Evolutionary conservation across 2,113 vertebrate genomes (phyloP).

Genomic region (Xiphorhynchus elegans): DNA sequence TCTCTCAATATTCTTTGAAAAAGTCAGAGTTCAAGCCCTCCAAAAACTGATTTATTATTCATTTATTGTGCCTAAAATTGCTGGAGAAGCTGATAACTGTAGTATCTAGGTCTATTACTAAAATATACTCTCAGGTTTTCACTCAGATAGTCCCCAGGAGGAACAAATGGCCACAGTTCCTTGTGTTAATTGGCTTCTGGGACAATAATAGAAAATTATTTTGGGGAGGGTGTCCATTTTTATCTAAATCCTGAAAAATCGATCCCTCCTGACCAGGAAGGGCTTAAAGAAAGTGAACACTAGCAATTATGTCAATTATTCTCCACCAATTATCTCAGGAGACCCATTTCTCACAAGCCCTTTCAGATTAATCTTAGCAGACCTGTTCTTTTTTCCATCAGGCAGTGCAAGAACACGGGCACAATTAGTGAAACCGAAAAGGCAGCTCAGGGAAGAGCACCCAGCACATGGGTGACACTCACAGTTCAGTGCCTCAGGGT

Average conservation of each 20-base stretch:
- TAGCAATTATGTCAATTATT: conserved; percentile 54
- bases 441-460: background rate
- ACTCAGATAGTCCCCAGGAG: background rate
- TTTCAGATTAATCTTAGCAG: conserved; percentile 6
- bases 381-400: conserved; percentile 18
- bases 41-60: background rate
- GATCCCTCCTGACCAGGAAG: conserved; percentile 38
- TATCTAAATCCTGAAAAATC: conserved; percentile 37
- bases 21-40: background rate
- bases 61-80: background rate
- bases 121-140: background rate
- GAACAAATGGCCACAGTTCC: background rate
- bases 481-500: background rate
- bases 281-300: conserved; percentile 12
- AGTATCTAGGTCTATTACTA: conserved; percentile 13
- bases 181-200: conserved; percentile 51
- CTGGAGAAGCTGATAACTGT: background rate
- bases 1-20: background rate
- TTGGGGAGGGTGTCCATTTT: conserved; percentile 2
- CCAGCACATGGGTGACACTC: background rate
- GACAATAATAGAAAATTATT: conserved; percentile 49
- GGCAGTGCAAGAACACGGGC: background rate
- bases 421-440: conserved; percentile 13
- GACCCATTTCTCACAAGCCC: conserved; percentile 40
- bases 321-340: conserved; percentile 30